Base-by-base conservation (phyloP, 1,140 invertebrate genomes). In the Anoplolepis gracilipes region DNA sequence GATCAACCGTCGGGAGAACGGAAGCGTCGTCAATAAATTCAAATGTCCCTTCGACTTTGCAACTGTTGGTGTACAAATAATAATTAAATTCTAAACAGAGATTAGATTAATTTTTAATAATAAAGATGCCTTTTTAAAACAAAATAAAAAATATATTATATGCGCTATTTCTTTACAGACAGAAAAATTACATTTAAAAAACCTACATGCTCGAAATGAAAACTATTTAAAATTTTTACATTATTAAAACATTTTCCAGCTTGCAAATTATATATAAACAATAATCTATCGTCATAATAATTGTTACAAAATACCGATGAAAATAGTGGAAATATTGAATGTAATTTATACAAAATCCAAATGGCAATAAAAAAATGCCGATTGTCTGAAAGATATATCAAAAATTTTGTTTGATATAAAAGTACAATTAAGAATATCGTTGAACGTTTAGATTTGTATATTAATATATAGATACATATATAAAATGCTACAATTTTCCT, bases 1-100 rank as follows among this genome's bases (percentile, higher is more conserved):
- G 28, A 57, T 70, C 30, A 61, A 82, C 78, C 28, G 49, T 57
- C 78, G 36, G 42, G 53, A 82, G 53, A 13, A 73, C 25, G 42
- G 22, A 70, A 49, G 33, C 42, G 28, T 76, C 19, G 49, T 57
- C 33, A 4, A 33, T 72, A 25, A 57, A 57, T 36, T 25, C 16
- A 64, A 70, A 70, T 22, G 3, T 69, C 33, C 64, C 49, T 81
- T 81, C 30, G 49, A 19, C 1, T 13, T 30, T 5, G 5, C 22
- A 0, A 10, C 25, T 64, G 65, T 3, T 49, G 11, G 6, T 8
- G 10, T 59, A 46, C 13, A 2, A 1, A 8, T 69, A 78, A 57
- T 70, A 49, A 49, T 49, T 49, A 55, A 70, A 49, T 0, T 10
- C 30, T 22, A 3, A 28, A 22, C 30, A 53, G 61, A 25, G 67